Evolutionary conservation across 2,113 vertebrate genomes (phyloP).

Genomic region (Microcebus tavaratra): DNA sequence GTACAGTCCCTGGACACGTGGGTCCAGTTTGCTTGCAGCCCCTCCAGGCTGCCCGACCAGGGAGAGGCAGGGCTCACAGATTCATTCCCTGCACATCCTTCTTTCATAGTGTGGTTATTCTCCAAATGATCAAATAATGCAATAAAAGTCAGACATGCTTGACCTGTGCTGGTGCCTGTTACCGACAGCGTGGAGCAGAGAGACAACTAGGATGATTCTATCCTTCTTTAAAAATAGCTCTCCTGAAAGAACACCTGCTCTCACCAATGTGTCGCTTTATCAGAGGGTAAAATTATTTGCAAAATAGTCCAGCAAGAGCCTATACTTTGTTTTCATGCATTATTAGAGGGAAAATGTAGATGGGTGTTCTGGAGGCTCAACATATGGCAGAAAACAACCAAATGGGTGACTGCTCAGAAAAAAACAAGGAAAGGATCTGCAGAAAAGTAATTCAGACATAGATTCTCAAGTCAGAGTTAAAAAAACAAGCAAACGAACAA

Average conservation of each 20-base stretch:
- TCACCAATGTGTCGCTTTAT: neutral
- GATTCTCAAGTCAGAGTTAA: neutral
- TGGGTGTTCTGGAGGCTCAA: neutral
- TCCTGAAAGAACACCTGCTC: neutral
- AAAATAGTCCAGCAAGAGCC: neutral
- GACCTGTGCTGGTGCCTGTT: neutral
- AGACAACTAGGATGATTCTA: neutral
- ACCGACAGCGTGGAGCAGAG: neutral
- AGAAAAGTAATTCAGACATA: neutral
- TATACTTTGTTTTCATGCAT: neutral
- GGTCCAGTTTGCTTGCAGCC: neutral
- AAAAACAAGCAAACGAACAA: neutral
- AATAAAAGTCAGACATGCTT: neutral
- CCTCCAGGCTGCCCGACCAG: fast-evolving
- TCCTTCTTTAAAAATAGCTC: neutral
- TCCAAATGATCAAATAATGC: neutral
- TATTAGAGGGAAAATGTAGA: neutral
- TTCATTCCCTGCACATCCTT: neutral
- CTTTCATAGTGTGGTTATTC: fast-evolving
- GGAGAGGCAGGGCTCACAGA: neutral
- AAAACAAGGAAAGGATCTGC: neutral
- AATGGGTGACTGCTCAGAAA: neutral
- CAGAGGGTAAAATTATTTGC: neutral
- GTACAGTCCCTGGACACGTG: fast-evolving
- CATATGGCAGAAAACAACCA: neutral